Percentiles rank a stretch among this genome's conserved stretches.
phyloP scores from a whole-genome alignment of 1,140 invertebrate genomes.

The Drosophila prosaltans region DNA sequence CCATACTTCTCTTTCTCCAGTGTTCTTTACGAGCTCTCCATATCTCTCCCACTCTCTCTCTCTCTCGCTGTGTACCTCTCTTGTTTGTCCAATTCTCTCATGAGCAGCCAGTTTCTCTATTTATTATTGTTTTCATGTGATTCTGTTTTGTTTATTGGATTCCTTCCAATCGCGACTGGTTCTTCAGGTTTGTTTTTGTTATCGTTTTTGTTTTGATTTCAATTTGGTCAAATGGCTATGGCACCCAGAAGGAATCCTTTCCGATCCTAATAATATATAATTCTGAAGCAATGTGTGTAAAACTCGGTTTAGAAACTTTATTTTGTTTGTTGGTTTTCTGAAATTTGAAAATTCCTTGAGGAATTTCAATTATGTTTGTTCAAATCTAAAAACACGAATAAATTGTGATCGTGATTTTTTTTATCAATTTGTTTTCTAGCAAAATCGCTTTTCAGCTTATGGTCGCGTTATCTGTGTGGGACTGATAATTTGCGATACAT shows the following conservation, averaged over 20 bases:
- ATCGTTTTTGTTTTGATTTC: slow-evolving; percentile 46
- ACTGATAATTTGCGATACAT: too few species aligned
- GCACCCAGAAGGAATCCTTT: too few species aligned
- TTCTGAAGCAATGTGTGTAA: too few species aligned
- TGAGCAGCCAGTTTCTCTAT: background rate
- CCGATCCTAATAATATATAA: too few species aligned
- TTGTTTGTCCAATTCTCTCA: background rate
- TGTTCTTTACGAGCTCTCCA: slow-evolving; percentile 21
- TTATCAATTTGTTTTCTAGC: too few species aligned
- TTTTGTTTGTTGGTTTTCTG: background rate
- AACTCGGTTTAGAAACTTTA: too few species aligned
- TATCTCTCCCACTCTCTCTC: slow-evolving; percentile 20
- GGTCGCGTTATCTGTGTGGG: too few species aligned
- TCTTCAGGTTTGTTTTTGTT: slow-evolving; percentile 42
- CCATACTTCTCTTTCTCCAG: slow-evolving; percentile 51
- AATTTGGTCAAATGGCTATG: background rate
- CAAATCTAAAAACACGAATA: too few species aligned
- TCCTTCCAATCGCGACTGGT: slow-evolving; percentile 65
- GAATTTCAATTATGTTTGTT: too few species aligned
- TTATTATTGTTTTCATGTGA: slow-evolving; percentile 11
- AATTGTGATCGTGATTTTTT: too few species aligned
- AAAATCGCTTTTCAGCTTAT: too few species aligned
- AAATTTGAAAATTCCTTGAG: background rate
- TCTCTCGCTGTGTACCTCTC: slow-evolving; percentile 1
- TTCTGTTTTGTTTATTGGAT: slow-evolving; percentile 67